These are phyloP conservation scores for Lipotes vexillifer DNA, from an alignment of 2,113 vertebrate genomes.

Conservation along the genomic window DNA sequence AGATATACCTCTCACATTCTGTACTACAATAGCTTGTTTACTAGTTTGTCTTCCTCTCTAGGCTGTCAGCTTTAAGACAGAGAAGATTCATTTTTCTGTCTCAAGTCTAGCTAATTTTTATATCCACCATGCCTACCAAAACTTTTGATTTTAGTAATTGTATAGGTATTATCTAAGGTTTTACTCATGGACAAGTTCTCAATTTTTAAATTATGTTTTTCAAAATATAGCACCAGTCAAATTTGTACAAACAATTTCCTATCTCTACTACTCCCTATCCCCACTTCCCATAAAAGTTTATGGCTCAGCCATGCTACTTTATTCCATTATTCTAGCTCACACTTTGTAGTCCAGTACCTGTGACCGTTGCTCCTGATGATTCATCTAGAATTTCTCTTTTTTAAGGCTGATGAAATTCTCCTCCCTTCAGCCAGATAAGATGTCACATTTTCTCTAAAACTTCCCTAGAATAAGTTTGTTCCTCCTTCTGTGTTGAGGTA, in stretches of 20 bases:
- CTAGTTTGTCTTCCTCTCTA: not conserved
- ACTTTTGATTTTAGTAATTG: not conserved
- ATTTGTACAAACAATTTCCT: not conserved
- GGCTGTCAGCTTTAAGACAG: not conserved
- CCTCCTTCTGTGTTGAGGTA: not conserved
- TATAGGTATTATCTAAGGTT: not conserved
- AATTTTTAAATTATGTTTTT: not conserved
- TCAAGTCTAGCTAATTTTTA: not conserved
- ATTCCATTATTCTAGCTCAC: not conserved
- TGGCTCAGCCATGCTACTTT: not conserved
- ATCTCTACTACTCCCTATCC: not conserved
- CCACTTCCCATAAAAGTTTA: not conserved
- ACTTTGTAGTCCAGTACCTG: not conserved
- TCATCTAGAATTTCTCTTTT: not conserved
- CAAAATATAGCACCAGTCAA: not conserved
- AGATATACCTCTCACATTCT: not conserved
- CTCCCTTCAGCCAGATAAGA: not conserved
- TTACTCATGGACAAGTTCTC: not conserved
- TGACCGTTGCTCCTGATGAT: not conserved
- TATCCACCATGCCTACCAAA: not conserved
- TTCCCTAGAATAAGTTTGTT: not conserved
- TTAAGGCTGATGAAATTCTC: not conserved
- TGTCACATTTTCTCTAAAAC: not conserved
- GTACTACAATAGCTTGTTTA: not conserved
- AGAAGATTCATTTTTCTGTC: not conserved